Percentiles rank a stretch among this genome's conserved stretches.
These are phyloP conservation scores for Strix uralensis DNA, from an alignment of 2,113 vertebrate species.

Conservation along the genomic window DNA sequence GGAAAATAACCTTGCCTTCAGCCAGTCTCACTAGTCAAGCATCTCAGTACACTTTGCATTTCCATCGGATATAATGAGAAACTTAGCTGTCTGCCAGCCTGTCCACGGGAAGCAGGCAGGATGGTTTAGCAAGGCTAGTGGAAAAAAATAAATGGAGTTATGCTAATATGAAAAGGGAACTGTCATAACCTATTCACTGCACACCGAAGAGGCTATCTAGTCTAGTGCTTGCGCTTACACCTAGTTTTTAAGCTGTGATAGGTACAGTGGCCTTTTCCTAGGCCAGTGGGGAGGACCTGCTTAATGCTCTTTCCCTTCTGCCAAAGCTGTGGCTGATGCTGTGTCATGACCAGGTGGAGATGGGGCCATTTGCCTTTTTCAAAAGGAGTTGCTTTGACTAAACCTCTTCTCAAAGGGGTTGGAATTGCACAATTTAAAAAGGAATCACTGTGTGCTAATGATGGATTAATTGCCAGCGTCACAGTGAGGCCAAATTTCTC, in stretches of 20 bases:
- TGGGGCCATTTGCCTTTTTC: neutral
- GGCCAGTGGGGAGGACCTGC: neutral
- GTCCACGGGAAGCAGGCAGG: neutral
- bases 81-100: rapidly evolving
- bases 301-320: neutral
- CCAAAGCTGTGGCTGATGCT: neutral
- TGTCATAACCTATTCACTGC: neutral
- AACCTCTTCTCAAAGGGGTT: neutral
- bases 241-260: neutral
- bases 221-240: neutral
- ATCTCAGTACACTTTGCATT: neutral
- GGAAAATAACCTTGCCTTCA: neutral
- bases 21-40: neutral
- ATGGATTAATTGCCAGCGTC: too few species aligned
- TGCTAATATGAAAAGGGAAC: neutral
- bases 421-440: neutral
- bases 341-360: neutral
- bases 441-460: neutral
- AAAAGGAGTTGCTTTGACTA: neutral
- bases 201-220: rapidly evolving
- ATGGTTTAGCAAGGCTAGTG: neutral
- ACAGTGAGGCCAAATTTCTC: neutral
- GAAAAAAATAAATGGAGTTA: neutral
- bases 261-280: neutral
- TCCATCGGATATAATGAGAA: neutral